These are phyloP conservation scores for Kudoa iwatai DNA, from an alignment of 30 jellyfish, hydroid and myxozoan genomes.

Conservation along the genomic window DNA sequence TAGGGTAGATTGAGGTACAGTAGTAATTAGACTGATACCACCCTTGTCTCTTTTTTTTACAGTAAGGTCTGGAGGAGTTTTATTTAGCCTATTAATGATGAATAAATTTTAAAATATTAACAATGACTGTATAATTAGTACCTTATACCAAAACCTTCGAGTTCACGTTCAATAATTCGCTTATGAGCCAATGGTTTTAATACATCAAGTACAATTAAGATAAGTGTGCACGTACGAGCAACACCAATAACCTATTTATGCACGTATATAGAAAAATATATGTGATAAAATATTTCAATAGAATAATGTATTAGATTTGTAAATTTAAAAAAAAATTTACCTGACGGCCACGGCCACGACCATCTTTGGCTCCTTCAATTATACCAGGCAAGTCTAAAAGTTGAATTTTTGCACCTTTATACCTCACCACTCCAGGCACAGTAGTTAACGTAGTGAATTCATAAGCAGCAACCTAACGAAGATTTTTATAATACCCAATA, in stretches of 20 bases:
- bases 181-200: constrained; percentile 65
- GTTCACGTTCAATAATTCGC: constrained; percentile 30
- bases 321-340: no score
- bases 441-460: constrained; percentile 82
- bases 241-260: constrained; percentile 6
- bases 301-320: no score
- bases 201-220: constrained; percentile 65
- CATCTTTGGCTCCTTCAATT: constrained; percentile 90
- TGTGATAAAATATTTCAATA: no score
- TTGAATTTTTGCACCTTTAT: constrained; percentile 2
- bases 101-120: no score
- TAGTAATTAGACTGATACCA: constrained; percentile 30
- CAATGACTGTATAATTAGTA: no score
- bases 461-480: constrained; percentile 81
- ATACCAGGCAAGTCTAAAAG: constrained; percentile 81
- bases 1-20: constrained; percentile 41
- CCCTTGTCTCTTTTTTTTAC: constrained; percentile 54
- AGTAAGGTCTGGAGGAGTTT: constrained; percentile 50
- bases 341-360: constrained; percentile 84
- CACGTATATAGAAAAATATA: neutral
- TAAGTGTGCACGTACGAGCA: constrained; percentile 77
- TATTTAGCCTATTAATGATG: constrained; percentile 64
- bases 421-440: constrained; percentile 27
- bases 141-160: constrained; percentile 97
- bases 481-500: no score